Evolutionary conservation across 2,888 invertebrate species (phyloP).

Genomic region (Fabriciana adippe): DNA sequence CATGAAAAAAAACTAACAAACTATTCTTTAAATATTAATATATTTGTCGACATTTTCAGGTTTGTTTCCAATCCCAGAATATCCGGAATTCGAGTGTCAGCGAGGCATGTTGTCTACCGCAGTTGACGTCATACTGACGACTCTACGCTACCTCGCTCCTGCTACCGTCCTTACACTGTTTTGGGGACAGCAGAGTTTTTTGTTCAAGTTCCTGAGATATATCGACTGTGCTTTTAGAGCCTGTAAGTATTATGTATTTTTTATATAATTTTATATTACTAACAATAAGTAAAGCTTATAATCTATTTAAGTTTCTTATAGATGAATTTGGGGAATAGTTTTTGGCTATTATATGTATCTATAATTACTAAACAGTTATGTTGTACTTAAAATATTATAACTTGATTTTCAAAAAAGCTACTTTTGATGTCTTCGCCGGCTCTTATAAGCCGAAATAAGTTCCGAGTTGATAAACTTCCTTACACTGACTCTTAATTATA

Average conservation of each 20-base stretch:
- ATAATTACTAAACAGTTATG: too few species aligned
- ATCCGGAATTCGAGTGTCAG: slow-evolving; percentile 66
- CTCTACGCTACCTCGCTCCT: slow-evolving; percentile 81
- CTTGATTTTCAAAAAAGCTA: too few species aligned
- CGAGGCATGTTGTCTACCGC: slow-evolving; percentile 79
- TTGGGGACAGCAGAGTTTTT: slow-evolving; percentile 80
- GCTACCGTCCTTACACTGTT: slow-evolving; percentile 80
- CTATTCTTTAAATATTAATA: not conserved
- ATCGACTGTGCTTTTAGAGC: slow-evolving; percentile 80
- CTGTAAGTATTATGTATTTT: slow-evolving; percentile 60
- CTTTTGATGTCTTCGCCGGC: too few species aligned
- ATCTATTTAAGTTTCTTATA: not conserved
- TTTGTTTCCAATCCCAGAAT: slow-evolving; percentile 76
- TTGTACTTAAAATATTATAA: too few species aligned
- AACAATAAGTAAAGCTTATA: not conserved
- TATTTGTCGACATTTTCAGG: slow-evolving; percentile 53
- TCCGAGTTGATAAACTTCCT: too few species aligned
- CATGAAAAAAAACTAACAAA: too few species aligned
- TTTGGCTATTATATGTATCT: too few species aligned
- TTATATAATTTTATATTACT: not conserved
- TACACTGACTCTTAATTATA: too few species aligned
- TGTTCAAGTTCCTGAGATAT: slow-evolving; percentile 76
- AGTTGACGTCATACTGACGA: slow-evolving; percentile 70
- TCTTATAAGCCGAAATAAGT: too few species aligned
- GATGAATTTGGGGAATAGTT: slow-evolving; percentile 1